These are phyloP conservation scores for Volucella zonaria DNA, from an alignment of 2,888 invertebrate genomes.

Conservation along the genomic window DNA sequence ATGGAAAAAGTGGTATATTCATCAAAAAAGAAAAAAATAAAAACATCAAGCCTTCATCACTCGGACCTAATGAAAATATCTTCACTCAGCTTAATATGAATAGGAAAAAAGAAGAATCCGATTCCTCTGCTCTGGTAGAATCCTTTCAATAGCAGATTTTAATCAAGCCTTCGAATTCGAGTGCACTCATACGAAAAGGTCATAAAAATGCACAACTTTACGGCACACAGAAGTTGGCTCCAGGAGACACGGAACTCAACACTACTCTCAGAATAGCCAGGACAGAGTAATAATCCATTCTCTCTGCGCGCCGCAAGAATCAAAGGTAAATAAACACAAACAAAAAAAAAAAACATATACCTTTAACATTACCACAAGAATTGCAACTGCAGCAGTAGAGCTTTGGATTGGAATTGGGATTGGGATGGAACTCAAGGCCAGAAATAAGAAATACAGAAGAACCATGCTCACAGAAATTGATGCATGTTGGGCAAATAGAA, in stretches of 20 bases:
- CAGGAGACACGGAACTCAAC: neutral
- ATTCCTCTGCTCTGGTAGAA: conserved; percentile 2
- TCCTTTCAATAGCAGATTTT: conserved; percentile 69
- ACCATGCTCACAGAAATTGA: conserved; percentile 48
- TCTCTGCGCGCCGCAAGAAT: conserved; percentile 44
- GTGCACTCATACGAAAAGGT: conserved; percentile 72
- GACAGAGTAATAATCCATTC: conserved; percentile 64
- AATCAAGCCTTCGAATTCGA: conserved; percentile 72
- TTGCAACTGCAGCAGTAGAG: conserved; percentile 53
- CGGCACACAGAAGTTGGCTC: conserved; percentile 35
- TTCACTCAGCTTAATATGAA: conserved; percentile 31
- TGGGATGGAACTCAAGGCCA: conserved; percentile 24
- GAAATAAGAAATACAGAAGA: neutral
- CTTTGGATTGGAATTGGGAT: too few relatives aligned
- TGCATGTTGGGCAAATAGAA: conserved; percentile 62
- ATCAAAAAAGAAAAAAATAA: too few relatives aligned
- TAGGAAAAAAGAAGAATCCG: conserved; percentile 6
- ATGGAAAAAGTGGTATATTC: too few relatives aligned
- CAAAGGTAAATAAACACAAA: conserved; percentile 50
- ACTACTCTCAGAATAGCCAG: neutral
- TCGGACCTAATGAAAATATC: conserved; percentile 68
- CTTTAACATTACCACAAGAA: conserved; percentile 68
- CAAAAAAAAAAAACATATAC: conserved; percentile 32
- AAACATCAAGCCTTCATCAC: neutral
- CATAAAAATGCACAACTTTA: conserved; percentile 73